These are phyloP conservation scores for Microtus agrestis DNA, from an alignment of 2,797 vertebrate genomes.

Conservation along the genomic window DNA sequence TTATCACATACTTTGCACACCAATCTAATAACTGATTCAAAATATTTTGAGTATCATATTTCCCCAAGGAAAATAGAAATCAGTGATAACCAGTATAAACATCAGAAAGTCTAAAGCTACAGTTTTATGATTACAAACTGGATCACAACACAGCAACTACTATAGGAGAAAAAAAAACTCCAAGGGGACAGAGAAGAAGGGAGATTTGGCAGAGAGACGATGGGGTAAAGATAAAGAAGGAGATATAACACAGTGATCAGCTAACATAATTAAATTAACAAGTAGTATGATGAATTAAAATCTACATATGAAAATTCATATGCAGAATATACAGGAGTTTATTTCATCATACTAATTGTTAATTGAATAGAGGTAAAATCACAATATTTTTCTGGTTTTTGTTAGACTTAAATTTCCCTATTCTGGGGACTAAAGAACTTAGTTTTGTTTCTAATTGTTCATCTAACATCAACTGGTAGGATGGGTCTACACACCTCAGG, in stretches of 20 bases:
- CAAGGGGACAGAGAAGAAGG: background rate
- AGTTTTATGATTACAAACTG: background rate
- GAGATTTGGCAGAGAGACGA: background rate
- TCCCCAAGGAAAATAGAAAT: constrained; percentile 44
- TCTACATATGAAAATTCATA: background rate
- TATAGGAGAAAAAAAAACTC: background rate
- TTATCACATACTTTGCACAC: constrained; percentile 1
- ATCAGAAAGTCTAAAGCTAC: background rate
- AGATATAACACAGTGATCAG: background rate
- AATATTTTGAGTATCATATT: background rate
- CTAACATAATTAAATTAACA: constrained; percentile 22
- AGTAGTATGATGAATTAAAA: constrained; percentile 10
- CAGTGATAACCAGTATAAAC: background rate
- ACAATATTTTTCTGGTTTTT: background rate
- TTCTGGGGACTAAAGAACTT: background rate
- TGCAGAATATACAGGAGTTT: too few relatives aligned
- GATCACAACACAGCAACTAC: background rate
- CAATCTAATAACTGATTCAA: background rate
- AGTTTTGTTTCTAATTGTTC: background rate
- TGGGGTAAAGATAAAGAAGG: too few relatives aligned
- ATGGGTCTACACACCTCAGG: background rate
- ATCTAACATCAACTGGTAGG: background rate
- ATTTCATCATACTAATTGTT: too few relatives aligned
- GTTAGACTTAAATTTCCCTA: background rate
- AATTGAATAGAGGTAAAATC: background rate